phyloP scores from a whole-genome alignment of 2,888 invertebrate genomes.

The Sinentomon sp. region DNA sequence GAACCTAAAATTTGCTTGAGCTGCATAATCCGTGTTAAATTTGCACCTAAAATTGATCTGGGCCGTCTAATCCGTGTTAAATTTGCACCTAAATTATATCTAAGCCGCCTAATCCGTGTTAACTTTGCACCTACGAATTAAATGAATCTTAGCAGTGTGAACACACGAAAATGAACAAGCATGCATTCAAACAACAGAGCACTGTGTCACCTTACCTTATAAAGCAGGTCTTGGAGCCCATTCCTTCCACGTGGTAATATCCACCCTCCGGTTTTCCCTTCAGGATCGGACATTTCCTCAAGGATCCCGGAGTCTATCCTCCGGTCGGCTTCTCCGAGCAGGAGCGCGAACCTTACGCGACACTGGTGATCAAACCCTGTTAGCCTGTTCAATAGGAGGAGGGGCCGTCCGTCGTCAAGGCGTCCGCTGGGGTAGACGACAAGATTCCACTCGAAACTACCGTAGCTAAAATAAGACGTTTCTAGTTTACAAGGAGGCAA shows the following conservation, averaged over 20 bases:
- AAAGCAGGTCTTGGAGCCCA: too few relatives aligned
- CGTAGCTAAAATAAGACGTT: slow-evolving; percentile 43
- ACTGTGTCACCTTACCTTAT: slow-evolving; percentile 12
- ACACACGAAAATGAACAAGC: not conserved
- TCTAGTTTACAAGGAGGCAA: slow-evolving; percentile 29
- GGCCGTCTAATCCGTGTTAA: too few relatives aligned
- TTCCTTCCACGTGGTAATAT: too few relatives aligned
- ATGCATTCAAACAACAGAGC: not conserved
- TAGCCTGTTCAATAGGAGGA: slow-evolving; percentile 35
- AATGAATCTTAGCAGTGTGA: slow-evolving; percentile 1
- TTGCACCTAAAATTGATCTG: too few relatives aligned
- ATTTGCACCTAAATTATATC: too few relatives aligned
- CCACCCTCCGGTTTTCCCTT: slow-evolving; percentile 41
- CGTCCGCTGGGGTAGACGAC: slow-evolving; percentile 26
- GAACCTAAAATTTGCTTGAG: too few relatives aligned
- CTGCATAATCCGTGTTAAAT: too few relatives aligned
- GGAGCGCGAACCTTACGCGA: slow-evolving; percentile 28
- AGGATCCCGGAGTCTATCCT: slow-evolving; percentile 37
- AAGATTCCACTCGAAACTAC: slow-evolving; percentile 55
- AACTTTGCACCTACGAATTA: too few relatives aligned
- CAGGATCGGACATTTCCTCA: slow-evolving; percentile 38
- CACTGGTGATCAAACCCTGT: slow-evolving; percentile 58
- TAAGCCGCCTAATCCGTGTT: too few relatives aligned
- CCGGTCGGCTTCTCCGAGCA: slow-evolving; percentile 36
- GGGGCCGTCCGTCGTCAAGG: slow-evolving; percentile 23